Evolutionary conservation across 1,140 invertebrate genomes (phyloP).

Genomic region (Ips typographus): DNA sequence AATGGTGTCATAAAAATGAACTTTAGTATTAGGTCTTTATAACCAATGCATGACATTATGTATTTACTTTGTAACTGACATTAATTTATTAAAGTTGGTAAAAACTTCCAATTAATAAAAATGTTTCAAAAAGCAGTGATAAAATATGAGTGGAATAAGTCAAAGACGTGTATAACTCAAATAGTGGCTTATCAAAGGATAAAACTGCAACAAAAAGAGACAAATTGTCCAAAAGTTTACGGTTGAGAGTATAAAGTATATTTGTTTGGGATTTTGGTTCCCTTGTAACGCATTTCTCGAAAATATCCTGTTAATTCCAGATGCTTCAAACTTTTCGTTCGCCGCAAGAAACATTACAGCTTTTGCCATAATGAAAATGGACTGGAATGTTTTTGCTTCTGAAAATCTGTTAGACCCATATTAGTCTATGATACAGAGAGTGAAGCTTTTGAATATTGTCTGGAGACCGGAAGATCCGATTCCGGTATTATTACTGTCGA

Average conservation of each 20-base stretch:
- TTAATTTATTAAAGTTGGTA: too few species aligned
- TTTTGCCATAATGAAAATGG: slow-evolving; percentile 14
- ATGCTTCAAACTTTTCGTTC: slow-evolving; percentile 17
- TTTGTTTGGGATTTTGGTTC: slow-evolving; percentile 21
- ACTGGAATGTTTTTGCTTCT: slow-evolving; percentile 3
- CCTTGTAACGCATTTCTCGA: slow-evolving; percentile 22
- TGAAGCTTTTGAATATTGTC: not conserved
- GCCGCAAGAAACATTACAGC: slow-evolving; percentile 3
- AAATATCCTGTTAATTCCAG: slow-evolving; percentile 27
- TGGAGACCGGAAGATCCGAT: not conserved
- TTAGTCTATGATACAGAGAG: not conserved
- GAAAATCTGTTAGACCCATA: not conserved
- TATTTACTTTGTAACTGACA: too few species aligned
- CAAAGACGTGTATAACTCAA: slow-evolving; percentile 6
- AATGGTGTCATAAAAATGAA: not conserved
- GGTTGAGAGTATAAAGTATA: slow-evolving; percentile 22
- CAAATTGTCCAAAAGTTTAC: slow-evolving; percentile 20
- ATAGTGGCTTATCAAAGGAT: slow-evolving; percentile 19
- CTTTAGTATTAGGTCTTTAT: not conserved
- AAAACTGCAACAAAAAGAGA: slow-evolving; percentile 20
- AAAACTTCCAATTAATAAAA: not conserved
- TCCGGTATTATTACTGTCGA: not conserved
- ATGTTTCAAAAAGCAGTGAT: not conserved
- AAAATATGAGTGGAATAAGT: not conserved
- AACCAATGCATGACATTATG: not conserved